Conservation (phyloP, 2,113 vertebrate genomes). For the Echinops telfairi region DNA sequence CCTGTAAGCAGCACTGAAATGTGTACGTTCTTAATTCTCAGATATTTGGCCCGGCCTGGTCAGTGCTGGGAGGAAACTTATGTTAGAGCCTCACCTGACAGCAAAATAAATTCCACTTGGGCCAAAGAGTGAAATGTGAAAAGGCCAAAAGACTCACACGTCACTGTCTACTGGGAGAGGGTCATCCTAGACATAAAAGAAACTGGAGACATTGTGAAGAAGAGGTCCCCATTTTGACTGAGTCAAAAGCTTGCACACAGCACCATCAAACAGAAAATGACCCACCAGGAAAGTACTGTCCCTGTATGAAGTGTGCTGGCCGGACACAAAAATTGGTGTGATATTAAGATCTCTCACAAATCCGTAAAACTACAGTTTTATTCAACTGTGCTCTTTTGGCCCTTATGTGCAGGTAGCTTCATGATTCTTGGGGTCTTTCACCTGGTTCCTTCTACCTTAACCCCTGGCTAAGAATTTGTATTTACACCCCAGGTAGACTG, state of each 20-base stretch:
- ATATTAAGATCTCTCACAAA: too few relatives aligned
- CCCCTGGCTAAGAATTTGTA: too few relatives aligned
- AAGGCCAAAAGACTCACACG: background rate
- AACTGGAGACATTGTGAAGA: background rate
- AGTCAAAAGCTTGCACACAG: background rate
- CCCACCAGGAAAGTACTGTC: background rate
- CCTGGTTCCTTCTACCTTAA: too few relatives aligned
- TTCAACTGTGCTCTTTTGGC: background rate
- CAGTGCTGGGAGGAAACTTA: slow-evolving; percentile 27
- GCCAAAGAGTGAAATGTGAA: slow-evolving; percentile 16
- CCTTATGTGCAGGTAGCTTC: background rate
- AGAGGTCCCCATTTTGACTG: background rate
- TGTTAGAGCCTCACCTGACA: slow-evolving; percentile 22
- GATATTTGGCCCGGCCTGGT: slow-evolving; percentile 15
- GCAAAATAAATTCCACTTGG: slow-evolving; percentile 1
- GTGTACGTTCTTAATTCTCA: background rate
- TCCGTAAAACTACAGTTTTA: background rate
- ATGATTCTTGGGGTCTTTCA: background rate
- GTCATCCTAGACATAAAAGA: slow-evolving; percentile 7
- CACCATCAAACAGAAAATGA: slow-evolving; percentile 19
- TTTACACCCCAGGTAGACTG: too few relatives aligned
- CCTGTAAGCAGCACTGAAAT: slow-evolving; percentile 21
- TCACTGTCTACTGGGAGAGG: background rate
- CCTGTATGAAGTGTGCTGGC: background rate
- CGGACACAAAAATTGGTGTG: too few relatives aligned